Evolutionary conservation across 1,140 invertebrate genomes (phyloP), one percentile per base, ranked within the genome.

Genomic region (Nixonia krombeini): DNA sequence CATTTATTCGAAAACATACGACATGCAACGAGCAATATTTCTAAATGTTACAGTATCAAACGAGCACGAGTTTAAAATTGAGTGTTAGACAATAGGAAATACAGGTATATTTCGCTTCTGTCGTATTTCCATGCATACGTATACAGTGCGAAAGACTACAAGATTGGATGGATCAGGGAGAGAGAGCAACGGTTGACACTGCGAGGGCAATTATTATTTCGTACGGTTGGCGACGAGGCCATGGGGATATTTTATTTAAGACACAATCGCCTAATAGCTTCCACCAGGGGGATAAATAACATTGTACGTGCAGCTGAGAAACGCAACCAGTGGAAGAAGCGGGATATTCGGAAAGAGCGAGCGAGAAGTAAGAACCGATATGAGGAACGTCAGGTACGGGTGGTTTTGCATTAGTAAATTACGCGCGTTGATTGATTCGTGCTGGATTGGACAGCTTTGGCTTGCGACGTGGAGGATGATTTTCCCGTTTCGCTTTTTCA

Each of bases 231-330:
- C 76, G 78, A 75, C 70, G 76, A 68, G 65, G 63, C 52, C 51
- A 35, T 35, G 41, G 62, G 69, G 71, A 82, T 82, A 81, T 82
- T 82, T 82, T 82, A 82, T 82, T 82, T 79, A 82, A 80, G 76
- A 75, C 70, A 81, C 79, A 82, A 82, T 82, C 80, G 74, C 72
- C 73, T 82, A 82, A 82, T 82, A 82, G 80, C 79, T 73, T 69
- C 66, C 64, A 75, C 62, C 67, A 75, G 74, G 72, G 61, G 70
- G 71, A 69, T 72, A 72, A 71, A 78, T 80, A 79, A 75, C 72
- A 61, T 56, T 46, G 33, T 50, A 52, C 55, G 44, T 31, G 44
- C 38, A 51, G 23, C 10, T 31, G 21, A 62, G 47, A 53, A 56
- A 38, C 28, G 15, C 15, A 45, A 37, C n/a, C 33, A 58, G 28